phyloP scores from a whole-genome alignment of 1,140 invertebrate species.

The Halictus rubicundus region DNA sequence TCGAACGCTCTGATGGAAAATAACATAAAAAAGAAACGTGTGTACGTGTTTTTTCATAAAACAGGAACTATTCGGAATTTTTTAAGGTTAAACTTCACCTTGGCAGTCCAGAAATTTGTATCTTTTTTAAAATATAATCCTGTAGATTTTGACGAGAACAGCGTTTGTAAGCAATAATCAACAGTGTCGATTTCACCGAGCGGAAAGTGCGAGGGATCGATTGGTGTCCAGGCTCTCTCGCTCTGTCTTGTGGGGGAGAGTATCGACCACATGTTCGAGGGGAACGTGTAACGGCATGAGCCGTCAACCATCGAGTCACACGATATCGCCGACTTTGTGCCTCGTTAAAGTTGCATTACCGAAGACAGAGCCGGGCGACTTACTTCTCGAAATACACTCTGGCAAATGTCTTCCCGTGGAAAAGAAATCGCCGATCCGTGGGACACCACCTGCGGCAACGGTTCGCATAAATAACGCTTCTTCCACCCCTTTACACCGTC shows the following conservation, averaged over 20 bases:
- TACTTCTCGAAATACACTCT: constrained; percentile 40
- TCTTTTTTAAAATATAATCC: too few species aligned
- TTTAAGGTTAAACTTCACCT: too few species aligned
- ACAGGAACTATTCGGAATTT: too few species aligned
- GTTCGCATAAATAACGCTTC: too few species aligned
- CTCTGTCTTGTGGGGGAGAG: not conserved
- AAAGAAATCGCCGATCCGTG: too few species aligned
- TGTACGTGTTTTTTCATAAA: too few species aligned
- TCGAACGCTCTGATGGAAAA: too few species aligned
- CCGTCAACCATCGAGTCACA: constrained; percentile 36
- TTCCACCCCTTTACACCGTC: too few species aligned
- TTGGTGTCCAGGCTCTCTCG: not conserved
- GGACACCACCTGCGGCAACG: too few species aligned
- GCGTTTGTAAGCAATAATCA: not conserved
- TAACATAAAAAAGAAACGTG: too few species aligned
- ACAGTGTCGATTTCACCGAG: constrained; percentile 32
- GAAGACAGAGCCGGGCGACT: constrained; percentile 32
- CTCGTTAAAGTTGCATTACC: constrained; percentile 66
- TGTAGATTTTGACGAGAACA: too few species aligned
- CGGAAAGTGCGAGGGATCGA: constrained; percentile 33
- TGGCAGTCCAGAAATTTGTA: too few species aligned
- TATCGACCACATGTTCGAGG: constrained; percentile 31
- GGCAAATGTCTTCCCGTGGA: not conserved
- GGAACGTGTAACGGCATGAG: constrained; percentile 24
- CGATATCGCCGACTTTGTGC: constrained; percentile 62